Evolutionary conservation across 1,140 invertebrate genomes (phyloP), one percentile per base, ranked within the genome.

Genomic region (Pseudoatta argentina): DNA sequence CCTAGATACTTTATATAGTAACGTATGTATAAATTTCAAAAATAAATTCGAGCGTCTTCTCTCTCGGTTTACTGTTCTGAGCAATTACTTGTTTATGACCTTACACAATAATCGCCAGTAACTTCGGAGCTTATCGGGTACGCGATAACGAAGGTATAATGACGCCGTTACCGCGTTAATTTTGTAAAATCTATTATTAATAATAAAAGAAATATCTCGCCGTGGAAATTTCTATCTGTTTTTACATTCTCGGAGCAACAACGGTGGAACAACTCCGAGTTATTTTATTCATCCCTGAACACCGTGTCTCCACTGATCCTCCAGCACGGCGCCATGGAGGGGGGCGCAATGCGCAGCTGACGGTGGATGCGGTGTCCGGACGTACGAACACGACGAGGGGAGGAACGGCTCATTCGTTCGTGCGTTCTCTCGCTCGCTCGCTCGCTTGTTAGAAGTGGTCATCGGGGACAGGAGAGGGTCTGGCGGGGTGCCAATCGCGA

Each of bases 291-390:
- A 59, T 82, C 67, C 79, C 79, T 82, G 79, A 34, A 39, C n/a
- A 21, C 39, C 69, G 67, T 39, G 55, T 48, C 55, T 82, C 67
- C 78, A 21, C 67, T 48, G 53, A 71, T 72, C 67, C 66, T 72
- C 53, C 67, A 73, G 53, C 21, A 6, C 14, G 34, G 78, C 67
- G 55, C 21, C 39, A 18, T 48, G 24, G 83, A 48, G 27, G 53
- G 79, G 83, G 64, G n/a, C 53, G 82, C 51, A 51, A 57, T 59
- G 51, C 83, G 83, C 76, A 77, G 83, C 73, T 86, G 83, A 77
- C 75, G 51, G 76, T 79, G 67, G 75, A 75, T 12, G 18, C 24
- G 57, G 24, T 24, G 83, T 81, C 86, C 83, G 82, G 76, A 55
- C 67, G 81, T 34, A 53, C 39, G 73, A 27, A 61, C 66, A 30